Conservation (phyloP, 2,113 vertebrate species). For the Pygoscelis adeliae region DNA sequence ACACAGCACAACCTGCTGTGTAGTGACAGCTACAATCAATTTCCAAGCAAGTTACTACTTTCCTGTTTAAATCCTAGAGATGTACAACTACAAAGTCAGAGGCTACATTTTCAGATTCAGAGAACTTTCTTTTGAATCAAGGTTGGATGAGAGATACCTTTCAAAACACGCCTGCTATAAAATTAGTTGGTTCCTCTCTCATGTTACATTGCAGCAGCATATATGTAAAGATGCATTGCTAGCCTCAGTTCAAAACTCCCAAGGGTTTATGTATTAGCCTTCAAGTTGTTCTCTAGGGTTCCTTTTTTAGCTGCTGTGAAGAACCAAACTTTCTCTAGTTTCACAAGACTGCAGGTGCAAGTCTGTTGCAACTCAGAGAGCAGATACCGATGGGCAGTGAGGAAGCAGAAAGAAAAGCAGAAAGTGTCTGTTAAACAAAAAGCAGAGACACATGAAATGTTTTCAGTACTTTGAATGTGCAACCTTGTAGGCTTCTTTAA, state of each 20-base stretch:
- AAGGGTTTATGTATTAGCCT: neutral
- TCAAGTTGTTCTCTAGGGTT: neutral
- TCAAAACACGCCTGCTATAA: neutral
- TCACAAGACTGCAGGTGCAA: slow-evolving; percentile 17
- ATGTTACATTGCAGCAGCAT: neutral
- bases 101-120: neutral
- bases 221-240: neutral
- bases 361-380: neutral
- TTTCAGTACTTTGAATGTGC: neutral
- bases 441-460: neutral
- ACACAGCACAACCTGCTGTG: neutral
- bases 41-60: neutral
- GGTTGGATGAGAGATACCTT: neutral
- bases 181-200: neutral
- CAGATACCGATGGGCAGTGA: neutral
- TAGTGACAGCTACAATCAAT: neutral
- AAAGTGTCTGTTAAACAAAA: neutral
- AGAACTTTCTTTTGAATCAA: neutral
- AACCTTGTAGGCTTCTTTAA: neutral
- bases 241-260: neutral
- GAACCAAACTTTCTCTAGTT: neutral
- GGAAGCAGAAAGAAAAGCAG: neutral
- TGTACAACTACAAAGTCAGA: neutral
- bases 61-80: neutral
- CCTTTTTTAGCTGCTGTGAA: neutral